A percentile compares a stretch with the other conserved stretches of the same genome.
Conservation (phyloP, 2,113 vertebrate species). For the pig (Sus scrofa) region T2T-Sscrofa CM000824.6:135238001-135238500, state of each 20-base stretch:
- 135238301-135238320: not conserved
- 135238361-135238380: not conserved
- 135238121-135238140: not conserved
- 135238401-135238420: not conserved
- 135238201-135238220: not conserved
- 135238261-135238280: not conserved
- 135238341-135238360: not conserved
- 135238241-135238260: not conserved
- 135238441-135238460: not conserved
- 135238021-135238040: constrained; percentile 47
- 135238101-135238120: not conserved
- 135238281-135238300: not conserved
- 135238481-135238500: not conserved
- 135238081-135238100: not conserved
- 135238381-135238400: not conserved
- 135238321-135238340: not conserved
- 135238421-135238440: not conserved
- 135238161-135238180: not conserved
- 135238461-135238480: not conserved
- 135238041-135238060: not conserved
- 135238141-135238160: not conserved
- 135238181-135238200: not conserved
- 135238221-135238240: not conserved
- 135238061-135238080: not conserved
- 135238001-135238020: not conserved